These are phyloP conservation scores for Alentia gelatinosa DNA, from an alignment of 2,888 invertebrate genomes.

Conservation along the genomic window DNA sequence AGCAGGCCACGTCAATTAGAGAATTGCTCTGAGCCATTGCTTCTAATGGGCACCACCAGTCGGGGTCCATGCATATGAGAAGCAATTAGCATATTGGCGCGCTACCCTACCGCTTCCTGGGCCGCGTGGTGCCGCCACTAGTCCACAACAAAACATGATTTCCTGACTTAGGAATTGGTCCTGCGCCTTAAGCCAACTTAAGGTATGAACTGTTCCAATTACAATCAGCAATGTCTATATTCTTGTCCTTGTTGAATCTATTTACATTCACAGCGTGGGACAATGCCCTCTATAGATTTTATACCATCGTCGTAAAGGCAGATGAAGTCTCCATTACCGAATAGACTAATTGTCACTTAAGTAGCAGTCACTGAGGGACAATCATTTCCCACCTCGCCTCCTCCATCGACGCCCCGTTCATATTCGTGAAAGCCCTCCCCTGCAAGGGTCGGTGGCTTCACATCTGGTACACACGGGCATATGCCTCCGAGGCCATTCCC, in stretches of 20 bases:
- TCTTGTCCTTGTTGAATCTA: not conserved
- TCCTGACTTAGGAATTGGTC: not conserved
- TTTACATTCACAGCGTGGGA: not conserved
- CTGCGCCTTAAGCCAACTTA: not conserved
- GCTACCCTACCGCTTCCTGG: not conserved
- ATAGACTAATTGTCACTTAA: not conserved
- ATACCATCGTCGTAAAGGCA: not conserved
- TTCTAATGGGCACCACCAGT: constrained; percentile 10
- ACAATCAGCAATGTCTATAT: not conserved
- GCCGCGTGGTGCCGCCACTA: not conserved
- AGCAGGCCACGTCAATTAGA: constrained; percentile 30
- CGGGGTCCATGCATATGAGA: constrained; percentile 9
- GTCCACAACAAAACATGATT: not conserved
- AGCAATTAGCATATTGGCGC: constrained; percentile 42
- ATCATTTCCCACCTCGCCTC: not conserved
- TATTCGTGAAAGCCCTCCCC: too few relatives aligned
- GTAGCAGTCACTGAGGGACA: not conserved
- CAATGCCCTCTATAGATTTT: not conserved
- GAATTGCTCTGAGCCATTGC: constrained; percentile 46
- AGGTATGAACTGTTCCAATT: not conserved
- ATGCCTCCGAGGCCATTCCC: not conserved
- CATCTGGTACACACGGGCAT: not conserved
- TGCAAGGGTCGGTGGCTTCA: not conserved
- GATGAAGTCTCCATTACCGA: not conserved
- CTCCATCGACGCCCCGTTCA: not conserved